Evolutionary conservation across 2,113 vertebrate species (phyloP).

Genomic region (Hiodon tergisus): DNA sequence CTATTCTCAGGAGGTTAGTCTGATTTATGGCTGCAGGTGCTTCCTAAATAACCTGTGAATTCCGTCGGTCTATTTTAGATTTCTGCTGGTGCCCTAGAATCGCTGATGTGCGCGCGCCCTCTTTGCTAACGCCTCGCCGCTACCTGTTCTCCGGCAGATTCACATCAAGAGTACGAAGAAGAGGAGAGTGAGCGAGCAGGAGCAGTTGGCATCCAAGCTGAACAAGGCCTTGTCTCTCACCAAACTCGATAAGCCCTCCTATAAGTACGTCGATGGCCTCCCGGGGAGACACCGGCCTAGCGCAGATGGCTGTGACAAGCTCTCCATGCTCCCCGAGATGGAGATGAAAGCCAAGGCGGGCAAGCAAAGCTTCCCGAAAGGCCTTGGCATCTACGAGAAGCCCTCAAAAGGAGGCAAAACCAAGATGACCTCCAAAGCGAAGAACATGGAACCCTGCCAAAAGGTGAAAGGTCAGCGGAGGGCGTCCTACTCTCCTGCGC

Average conservation of each 20-base stretch:
- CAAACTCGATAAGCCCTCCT: conserved; percentile 70
- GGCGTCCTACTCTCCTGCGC: conserved; percentile 74
- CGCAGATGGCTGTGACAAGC: conserved; percentile 55
- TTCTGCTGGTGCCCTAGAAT: neutral
- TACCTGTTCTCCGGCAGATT: conserved; percentile 44
- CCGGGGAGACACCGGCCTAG: conserved; percentile 57
- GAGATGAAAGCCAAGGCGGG: conserved; percentile 65
- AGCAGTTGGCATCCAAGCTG: conserved; percentile 88
- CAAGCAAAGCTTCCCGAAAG: conserved; percentile 66
- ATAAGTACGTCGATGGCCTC: conserved; percentile 66
- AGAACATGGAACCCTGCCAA: conserved; percentile 68
- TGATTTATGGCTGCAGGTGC: neutral
- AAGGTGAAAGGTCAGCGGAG: conserved; percentile 84
- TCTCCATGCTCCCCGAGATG: conserved; percentile 53
- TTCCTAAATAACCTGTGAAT: neutral
- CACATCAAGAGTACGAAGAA: conserved; percentile 76
- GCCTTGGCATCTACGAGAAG: conserved; percentile 63
- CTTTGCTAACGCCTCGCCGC: neutral
- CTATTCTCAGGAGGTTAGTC: conserved; percentile 77
- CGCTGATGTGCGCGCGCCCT: neutral
- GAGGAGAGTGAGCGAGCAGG: conserved; percentile 74
- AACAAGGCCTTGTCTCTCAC: conserved; percentile 88
- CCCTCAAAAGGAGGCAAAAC: conserved; percentile 76
- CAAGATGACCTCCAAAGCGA: conserved; percentile 72
- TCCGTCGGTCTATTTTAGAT: too few species aligned